These are phyloP conservation scores for Colius striatus DNA, from an alignment of 2,113 vertebrate species.

Conservation along the genomic window DNA sequence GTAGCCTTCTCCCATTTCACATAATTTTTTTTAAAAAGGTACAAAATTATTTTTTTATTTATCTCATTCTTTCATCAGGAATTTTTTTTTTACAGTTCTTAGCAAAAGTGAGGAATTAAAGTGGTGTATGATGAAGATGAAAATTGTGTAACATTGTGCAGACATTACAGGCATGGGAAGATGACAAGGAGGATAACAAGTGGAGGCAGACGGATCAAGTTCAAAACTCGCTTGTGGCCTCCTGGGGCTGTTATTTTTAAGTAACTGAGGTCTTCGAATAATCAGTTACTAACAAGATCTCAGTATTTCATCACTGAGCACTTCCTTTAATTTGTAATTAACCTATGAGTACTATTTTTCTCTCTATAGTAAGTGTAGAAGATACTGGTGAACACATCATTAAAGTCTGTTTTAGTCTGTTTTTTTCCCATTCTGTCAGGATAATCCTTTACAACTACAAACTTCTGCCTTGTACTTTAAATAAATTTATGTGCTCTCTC, in stretches of 20 bases:
- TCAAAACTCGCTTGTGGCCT: background rate
- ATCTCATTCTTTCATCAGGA: background rate
- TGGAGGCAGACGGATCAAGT: background rate
- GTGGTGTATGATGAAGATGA: background rate
- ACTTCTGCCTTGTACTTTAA: background rate
- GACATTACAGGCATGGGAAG: background rate
- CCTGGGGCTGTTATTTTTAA: background rate
- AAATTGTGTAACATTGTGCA: background rate
- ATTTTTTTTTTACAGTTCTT: background rate
- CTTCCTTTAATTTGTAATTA: conserved; percentile 42
- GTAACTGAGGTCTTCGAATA: background rate
- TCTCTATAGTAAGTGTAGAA: background rate
- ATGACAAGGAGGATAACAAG: background rate
- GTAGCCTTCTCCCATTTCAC: background rate
- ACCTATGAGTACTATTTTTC: background rate
- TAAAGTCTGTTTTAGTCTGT: background rate
- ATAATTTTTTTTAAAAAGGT: background rate
- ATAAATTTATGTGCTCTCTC: background rate
- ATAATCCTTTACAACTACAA: background rate
- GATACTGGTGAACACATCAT: background rate
- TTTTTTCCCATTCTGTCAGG: background rate
- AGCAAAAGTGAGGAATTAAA: background rate
- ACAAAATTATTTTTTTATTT: background rate
- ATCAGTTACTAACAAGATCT: conserved; percentile 28
- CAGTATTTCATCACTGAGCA: background rate